These are phyloP conservation scores for Antedon bifida DNA, from an alignment of 35 echinoderm and acorn worm genomes.

Conservation along the genomic window DNA sequence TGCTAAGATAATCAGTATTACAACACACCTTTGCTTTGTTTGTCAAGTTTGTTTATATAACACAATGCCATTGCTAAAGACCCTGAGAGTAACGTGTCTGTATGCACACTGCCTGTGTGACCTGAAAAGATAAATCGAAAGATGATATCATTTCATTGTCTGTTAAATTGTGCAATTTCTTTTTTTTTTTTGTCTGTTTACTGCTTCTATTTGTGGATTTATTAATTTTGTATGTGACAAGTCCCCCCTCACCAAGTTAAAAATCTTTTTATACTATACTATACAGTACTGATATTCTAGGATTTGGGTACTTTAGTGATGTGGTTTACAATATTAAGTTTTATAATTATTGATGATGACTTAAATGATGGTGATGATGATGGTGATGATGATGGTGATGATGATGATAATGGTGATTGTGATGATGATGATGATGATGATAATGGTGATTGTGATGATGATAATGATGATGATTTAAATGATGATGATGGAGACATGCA, in stretches of 20 bases:
- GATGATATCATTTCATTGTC: not conserved
- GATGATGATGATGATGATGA: not conserved
- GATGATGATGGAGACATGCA: not conserved
- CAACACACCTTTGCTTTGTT: constrained; percentile 32
- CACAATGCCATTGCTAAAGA: constrained; percentile 69
- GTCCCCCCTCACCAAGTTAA: too few relatives aligned
- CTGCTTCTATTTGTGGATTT: too few relatives aligned
- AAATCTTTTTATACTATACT: too few relatives aligned
- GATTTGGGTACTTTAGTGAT: too few relatives aligned
- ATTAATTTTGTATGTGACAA: too few relatives aligned
- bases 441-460: not conserved
- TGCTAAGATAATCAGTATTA: too few relatives aligned
- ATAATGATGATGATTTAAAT: not conserved
- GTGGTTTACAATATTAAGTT: too few relatives aligned
- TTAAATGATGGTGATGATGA: too few relatives aligned
- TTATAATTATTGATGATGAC: too few relatives aligned
- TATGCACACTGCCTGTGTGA: constrained; percentile 52
- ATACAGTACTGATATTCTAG: too few relatives aligned
- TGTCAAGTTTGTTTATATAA: constrained; percentile 63
- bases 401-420: not conserved
- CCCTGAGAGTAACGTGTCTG: constrained; percentile 75
- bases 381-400: not conserved
- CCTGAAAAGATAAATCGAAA: constrained; percentile 25
- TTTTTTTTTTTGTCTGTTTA: too few relatives aligned
- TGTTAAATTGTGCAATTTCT: too few relatives aligned